Evolutionary conservation across 2,113 vertebrate genomes (phyloP), one percentile per base, ranked within the genome.

Genomic region (Aphyosemion australe): DNA sequence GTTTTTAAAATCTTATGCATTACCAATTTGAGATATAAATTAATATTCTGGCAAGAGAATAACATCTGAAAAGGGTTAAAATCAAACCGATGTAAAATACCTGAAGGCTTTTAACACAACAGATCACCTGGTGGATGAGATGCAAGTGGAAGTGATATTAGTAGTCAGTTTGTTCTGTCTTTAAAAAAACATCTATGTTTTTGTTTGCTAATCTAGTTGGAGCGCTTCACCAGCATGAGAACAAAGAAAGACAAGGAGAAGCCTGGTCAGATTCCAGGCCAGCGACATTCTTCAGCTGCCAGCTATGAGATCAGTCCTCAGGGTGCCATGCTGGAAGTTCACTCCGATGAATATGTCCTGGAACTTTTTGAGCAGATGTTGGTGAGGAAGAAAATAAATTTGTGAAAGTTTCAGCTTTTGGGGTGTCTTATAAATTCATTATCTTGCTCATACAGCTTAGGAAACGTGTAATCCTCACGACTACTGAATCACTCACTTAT

Each of bases 331-430:
- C 80, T 96, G 65, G 88, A 92, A 1, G 93, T 94, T 43, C 83
- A 91, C 53, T 16, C 91, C 1, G 95, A 97, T 46, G 92, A 95
- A 9, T 89, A 93, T 9, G 92, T 97, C 55, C 89, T 97, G 68
- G 88, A 87, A 14, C 94, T 96, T 58, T 97, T 97, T 58, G 95
- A 97, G 84, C 92, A 97, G 91, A 97, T 97, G 96, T 77, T 97
- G 95, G 96, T 97, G 88, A 93, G 80, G 54, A 43, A 58, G 43
- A 50, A n/a, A 60, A 32, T 43, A 46, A 43, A 34, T 42, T 5
- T 21, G 13, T 46, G 11, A 56, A 3, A 26, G 20, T 14, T 45
- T 48, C 8, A 19, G 3, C 21, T 64, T 61, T 21, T 47, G 4
- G 10, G n/a, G 14, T 26, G 18, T 52, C 21, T 14, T 9, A 15